These are phyloP conservation scores for Podarcis cretensis DNA, from an alignment of 2,113 vertebrate genomes.

Conservation along the genomic window DNA sequence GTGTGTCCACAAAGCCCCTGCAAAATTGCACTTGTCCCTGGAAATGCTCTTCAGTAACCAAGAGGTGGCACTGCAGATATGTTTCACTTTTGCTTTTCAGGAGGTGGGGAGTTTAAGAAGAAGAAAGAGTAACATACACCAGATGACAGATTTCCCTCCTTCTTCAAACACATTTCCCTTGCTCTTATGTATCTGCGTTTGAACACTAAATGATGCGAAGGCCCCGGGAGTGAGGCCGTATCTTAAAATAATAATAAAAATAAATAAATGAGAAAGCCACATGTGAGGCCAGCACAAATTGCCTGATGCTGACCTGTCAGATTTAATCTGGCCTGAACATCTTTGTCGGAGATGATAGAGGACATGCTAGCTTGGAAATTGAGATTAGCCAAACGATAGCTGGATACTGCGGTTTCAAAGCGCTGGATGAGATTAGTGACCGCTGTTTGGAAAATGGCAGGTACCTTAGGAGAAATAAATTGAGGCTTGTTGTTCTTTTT, in stretches of 20 bases:
- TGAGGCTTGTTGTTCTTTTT: not conserved
- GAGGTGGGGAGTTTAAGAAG: constrained; percentile 36
- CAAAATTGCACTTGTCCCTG: not conserved
- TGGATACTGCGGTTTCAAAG: constrained; percentile 39
- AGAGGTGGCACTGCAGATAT: constrained; percentile 73
- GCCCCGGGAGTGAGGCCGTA: constrained; percentile 65
- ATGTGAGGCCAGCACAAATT: constrained; percentile 63
- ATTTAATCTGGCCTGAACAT: constrained; percentile 64
- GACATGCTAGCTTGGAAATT: constrained; percentile 52
- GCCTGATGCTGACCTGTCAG: constrained; percentile 66
- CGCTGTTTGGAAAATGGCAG: not conserved
- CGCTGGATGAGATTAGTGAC: constrained; percentile 28
- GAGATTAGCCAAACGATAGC: constrained; percentile 42
- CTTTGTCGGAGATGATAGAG: constrained; percentile 60
- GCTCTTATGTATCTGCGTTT: constrained; percentile 65
- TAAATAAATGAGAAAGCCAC: constrained; percentile 49
- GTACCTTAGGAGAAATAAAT: not conserved
- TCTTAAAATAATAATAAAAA: constrained; percentile 21
- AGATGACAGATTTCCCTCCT: constrained; percentile 7
- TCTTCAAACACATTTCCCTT: constrained; percentile 42
- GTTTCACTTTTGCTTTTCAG: not conserved
- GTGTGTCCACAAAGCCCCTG: not conserved
- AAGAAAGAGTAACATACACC: constrained; percentile 26
- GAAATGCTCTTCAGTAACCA: constrained; percentile 48
- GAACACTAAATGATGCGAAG: constrained; percentile 64